Percentiles rank a stretch among this genome's conserved stretches.
Conservation (phyloP, 2,888 invertebrate genomes). For the Leuctra nigra region DNA sequence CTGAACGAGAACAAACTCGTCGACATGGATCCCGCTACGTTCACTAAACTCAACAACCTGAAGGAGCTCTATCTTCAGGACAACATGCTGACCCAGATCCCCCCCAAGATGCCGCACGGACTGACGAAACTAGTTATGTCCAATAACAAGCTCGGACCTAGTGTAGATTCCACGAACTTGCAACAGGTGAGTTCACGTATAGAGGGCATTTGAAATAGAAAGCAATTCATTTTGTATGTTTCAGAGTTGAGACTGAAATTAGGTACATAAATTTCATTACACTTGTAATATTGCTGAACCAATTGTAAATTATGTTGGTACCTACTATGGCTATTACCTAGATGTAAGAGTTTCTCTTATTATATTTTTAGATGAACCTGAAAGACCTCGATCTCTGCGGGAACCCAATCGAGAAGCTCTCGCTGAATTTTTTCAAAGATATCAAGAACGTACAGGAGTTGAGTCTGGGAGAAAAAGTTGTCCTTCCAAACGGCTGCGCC, state of each 20-base stretch:
- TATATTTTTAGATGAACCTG: too few relatives aligned
- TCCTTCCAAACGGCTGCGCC: conserved; percentile 3
- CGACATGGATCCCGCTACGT: conserved; percentile 9
- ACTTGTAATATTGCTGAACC: too few relatives aligned
- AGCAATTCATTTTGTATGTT: background rate
- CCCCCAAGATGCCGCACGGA: conserved; percentile 14
- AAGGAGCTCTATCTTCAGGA: conserved; percentile 15
- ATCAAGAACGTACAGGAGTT: background rate
- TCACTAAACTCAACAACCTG: conserved; percentile 8
- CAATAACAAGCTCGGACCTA: conserved; percentile 16
- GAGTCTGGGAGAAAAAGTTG: conserved; percentile 3
- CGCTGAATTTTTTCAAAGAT: background rate
- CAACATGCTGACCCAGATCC: conserved; percentile 18
- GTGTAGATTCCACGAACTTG: background rate
- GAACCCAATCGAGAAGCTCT: conserved; percentile 17
- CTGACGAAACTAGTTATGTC: conserved; percentile 12
- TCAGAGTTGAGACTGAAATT: background rate
- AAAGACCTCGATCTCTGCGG: conserved; percentile 20
- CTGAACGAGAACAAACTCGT: conserved; percentile 18
- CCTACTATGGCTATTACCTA: too few relatives aligned
- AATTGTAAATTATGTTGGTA: too few relatives aligned
- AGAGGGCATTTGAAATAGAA: background rate
- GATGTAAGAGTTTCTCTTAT: too few relatives aligned
- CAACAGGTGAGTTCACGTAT: background rate
- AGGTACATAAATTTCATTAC: too few relatives aligned